These are phyloP conservation scores for Archips crataeganus DNA, from an alignment of 2,888 invertebrate species.

Conservation along the genomic window DNA sequence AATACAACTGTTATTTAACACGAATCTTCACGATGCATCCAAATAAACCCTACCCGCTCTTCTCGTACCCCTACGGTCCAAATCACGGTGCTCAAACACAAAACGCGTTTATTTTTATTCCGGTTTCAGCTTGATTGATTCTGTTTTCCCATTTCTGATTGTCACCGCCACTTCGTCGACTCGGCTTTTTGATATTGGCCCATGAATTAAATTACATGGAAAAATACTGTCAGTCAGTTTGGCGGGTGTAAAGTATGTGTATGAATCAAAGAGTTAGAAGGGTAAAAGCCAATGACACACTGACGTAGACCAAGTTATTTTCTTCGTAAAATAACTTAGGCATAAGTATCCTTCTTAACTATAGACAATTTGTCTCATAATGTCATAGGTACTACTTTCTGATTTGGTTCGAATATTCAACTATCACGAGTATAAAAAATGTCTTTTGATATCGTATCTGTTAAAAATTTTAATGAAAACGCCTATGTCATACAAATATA, in stretches of 20 bases:
- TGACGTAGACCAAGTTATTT: no score
- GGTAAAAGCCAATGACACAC: not conserved
- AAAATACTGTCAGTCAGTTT: not conserved
- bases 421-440: no score
- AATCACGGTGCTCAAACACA: constrained; percentile 53
- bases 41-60: constrained; percentile 15
- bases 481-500: no score
- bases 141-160: constrained; percentile 48
- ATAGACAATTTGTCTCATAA: no score
- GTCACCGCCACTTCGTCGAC: constrained; percentile 43
- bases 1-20: no score
- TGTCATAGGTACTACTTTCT: no score
- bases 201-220: constrained; percentile 34
- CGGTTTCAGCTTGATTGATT: constrained; percentile 59
- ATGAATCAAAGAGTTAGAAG: not conserved
- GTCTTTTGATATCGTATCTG: no score
- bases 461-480: no score
- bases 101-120: constrained; percentile 55
- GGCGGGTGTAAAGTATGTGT: not conserved
- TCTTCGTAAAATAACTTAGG: no score
- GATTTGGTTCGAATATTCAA: no score
- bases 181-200: constrained; percentile 34
- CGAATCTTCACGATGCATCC: not conserved
- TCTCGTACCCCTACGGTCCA: constrained; percentile 49
- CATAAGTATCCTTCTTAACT: no score